These are phyloP conservation scores for Apodemia zela DNA, from an alignment of 2,888 invertebrate genomes.

Conservation along the genomic window DNA sequence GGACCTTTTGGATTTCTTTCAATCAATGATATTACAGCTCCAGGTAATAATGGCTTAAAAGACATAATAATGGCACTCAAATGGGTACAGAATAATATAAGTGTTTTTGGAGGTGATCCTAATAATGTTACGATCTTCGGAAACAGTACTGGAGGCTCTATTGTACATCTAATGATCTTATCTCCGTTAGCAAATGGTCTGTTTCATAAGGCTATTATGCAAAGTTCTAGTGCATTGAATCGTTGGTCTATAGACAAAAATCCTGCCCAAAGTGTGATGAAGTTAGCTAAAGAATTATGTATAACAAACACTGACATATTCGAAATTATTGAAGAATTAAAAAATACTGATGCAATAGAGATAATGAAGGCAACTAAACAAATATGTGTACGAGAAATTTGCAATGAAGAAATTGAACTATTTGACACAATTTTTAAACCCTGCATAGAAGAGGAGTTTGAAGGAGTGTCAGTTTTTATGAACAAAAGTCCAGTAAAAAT, in stretches of 20 bases:
- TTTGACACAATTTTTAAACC: constrained; percentile 61
- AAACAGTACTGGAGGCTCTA: constrained; percentile 65
- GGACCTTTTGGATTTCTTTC: constrained; percentile 73
- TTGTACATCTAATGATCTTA: constrained; percentile 67
- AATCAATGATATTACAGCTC: constrained; percentile 60
- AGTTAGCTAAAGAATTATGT: constrained; percentile 53
- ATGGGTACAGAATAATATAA: constrained; percentile 68
- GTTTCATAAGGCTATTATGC: constrained; percentile 69
- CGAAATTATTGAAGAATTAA: constrained; percentile 59
- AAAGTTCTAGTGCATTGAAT: constrained; percentile 66
- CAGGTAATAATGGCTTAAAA: constrained; percentile 71
- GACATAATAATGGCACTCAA: constrained; percentile 66
- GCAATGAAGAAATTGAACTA: constrained; percentile 37
- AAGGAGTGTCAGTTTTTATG: constrained; percentile 64
- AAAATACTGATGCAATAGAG: constrained; percentile 41
- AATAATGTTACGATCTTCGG: constrained; percentile 73
- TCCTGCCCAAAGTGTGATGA: constrained; percentile 47
- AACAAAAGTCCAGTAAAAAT: constrained; percentile 58
- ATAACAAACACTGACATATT: constrained; percentile 45
- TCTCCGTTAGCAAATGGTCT: constrained; percentile 70
- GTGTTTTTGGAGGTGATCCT: constrained; percentile 66
- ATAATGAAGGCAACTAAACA: constrained; percentile 47
- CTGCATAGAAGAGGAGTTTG: constrained; percentile 64
- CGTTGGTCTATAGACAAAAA: constrained; percentile 62
- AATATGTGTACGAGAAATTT: constrained; percentile 23